Evolutionary conservation across 2,797 vertebrate genomes (phyloP).

Genomic region (Poecilia gillii): DNA sequence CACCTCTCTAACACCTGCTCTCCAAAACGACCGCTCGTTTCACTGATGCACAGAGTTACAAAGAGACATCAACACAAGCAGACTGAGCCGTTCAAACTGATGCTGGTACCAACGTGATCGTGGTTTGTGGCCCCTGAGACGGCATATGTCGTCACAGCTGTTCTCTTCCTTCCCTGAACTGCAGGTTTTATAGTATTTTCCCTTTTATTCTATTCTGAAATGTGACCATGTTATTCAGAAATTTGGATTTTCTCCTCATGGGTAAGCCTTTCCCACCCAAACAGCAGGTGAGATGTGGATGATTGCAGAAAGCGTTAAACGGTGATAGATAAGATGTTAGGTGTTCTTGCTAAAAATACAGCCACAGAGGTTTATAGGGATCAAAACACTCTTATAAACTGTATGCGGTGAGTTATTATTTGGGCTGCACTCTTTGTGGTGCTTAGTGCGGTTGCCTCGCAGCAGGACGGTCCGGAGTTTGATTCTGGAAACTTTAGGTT

Average conservation of each 20-base stretch:
- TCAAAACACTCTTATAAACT: not conserved
- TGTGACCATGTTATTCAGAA: constrained; percentile 41
- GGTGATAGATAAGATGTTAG: constrained; percentile 36
- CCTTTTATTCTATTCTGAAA: not conserved
- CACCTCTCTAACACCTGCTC: not conserved
- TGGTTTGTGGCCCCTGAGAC: constrained; percentile 38
- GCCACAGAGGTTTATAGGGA: not conserved
- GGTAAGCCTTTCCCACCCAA: constrained; percentile 42
- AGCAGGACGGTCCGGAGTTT: not conserved
- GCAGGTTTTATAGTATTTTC: constrained; percentile 6
- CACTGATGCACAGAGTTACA: not conserved
- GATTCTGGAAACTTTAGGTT: not conserved
- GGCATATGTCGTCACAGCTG: constrained; percentile 40
- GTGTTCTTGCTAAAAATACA: not conserved
- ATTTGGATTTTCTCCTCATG: constrained; percentile 56
- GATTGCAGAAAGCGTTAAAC: constrained; percentile 28
- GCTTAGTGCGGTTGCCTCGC: not conserved
- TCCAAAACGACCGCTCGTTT: not conserved
- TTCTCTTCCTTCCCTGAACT: constrained; percentile 29
- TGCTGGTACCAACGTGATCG: constrained; percentile 15
- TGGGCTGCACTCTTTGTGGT: not conserved
- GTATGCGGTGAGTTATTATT: not conserved
- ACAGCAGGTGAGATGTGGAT: constrained; percentile 66
- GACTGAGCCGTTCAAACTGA: not conserved
- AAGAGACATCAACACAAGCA: not conserved